Evolutionary conservation across 2,888 invertebrate species (phyloP).

Genomic region (Ophion ellenae): DNA sequence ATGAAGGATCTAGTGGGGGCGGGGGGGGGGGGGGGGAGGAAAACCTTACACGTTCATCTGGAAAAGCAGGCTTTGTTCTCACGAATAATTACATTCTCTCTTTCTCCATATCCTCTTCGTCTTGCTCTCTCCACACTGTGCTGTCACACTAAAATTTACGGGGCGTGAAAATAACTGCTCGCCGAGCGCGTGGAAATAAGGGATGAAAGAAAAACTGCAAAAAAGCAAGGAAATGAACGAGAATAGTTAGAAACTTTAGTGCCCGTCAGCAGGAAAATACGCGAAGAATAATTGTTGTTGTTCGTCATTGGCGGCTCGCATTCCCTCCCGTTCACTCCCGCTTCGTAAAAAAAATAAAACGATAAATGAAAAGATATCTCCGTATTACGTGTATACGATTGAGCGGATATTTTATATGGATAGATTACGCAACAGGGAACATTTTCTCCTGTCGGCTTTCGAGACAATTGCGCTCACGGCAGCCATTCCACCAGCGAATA

Average conservation of each 20-base stretch:
- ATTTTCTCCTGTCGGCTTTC: background rate
- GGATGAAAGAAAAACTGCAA: conserved; percentile 24
- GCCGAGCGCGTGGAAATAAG: conserved; percentile 35
- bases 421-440: background rate
- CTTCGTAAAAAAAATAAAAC: background rate
- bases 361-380: background rate
- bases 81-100: conserved; percentile 40
- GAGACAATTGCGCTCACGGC: conserved; percentile 3
- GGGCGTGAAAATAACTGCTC: conserved; percentile 41
- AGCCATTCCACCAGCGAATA: background rate
- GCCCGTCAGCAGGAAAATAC: conserved; percentile 2
- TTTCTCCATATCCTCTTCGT: conserved; percentile 3
- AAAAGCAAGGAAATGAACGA: conserved; percentile 17
- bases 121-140: background rate
- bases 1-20: background rate
- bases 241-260: conserved; percentile 25
- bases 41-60: background rate
- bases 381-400: too few species aligned
- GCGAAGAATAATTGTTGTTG: conserved; percentile 33
- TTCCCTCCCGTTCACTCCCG: background rate
- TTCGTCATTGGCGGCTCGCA: conserved; percentile 8
- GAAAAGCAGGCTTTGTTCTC: conserved; percentile 41
- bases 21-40: background rate
- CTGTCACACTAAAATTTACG: conserved; percentile 38
- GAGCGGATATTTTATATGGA: too few species aligned